These are phyloP conservation scores for Patella ulyssiponensis DNA, from an alignment of 2,888 invertebrate species.

Conservation along the genomic window DNA sequence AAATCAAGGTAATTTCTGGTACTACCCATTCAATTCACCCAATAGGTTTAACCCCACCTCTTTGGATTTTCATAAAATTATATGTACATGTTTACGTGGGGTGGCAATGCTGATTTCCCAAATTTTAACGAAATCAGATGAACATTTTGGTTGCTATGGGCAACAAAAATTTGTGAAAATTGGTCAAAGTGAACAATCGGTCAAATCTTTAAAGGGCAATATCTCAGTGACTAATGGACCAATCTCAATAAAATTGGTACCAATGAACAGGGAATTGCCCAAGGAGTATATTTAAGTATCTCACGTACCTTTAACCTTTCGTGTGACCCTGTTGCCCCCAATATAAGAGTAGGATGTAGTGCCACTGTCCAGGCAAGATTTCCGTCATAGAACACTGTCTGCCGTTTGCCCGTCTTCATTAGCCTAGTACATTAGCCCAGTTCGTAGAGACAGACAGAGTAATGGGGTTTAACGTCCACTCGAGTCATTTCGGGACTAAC, in stretches of 20 bases:
- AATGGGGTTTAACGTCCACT: no score
- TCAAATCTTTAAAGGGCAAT: not conserved
- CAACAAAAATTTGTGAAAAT: not conserved
- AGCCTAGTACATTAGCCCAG: no score
- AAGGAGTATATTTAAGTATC: not conserved
- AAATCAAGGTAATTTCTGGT: constrained; percentile 63
- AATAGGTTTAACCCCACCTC: not conserved
- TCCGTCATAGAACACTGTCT: no score
- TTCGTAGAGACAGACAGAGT: no score
- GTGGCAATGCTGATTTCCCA: not conserved
- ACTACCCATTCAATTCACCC: no score
- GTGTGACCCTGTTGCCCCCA: not conserved
- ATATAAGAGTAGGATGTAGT: no score
- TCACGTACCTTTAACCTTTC: not conserved
- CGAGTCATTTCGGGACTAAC: no score
- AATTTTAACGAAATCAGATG: not conserved
- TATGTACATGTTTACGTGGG: not conserved
- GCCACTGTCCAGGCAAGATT: no score
- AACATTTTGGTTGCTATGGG: not conserved
- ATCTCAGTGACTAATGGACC: not conserved
- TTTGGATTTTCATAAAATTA: not conserved
- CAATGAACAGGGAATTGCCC: not conserved
- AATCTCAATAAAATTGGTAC: not conserved
- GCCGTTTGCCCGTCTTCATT: no score
- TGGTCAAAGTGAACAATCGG: not conserved